phyloP scores from a whole-genome alignment of 1,140 invertebrate genomes.

The Glomeris maerens region DNA sequence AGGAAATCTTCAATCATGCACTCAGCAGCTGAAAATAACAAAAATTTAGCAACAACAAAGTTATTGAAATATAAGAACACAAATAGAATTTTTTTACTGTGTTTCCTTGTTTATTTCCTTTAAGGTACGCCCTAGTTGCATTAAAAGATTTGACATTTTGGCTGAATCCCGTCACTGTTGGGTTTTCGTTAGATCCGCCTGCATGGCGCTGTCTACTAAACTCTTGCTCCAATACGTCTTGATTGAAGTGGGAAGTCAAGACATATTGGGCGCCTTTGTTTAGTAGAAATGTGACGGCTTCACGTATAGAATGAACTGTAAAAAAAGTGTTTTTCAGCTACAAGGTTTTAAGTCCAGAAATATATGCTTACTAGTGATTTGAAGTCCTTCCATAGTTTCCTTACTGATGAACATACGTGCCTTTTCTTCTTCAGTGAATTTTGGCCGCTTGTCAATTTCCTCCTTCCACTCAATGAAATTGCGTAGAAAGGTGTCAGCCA shows the following conservation, averaged over 20 bases:
- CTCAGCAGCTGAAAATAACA: too few relatives aligned
- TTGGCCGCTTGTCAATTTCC: background rate
- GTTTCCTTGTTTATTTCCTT: background rate
- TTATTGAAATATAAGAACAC: too few relatives aligned
- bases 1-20: too few relatives aligned
- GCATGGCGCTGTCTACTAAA: background rate
- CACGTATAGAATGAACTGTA: background rate
- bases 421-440: background rate
- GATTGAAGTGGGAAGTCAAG: background rate
- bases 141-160: background rate
- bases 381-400: conserved; percentile 1
- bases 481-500: background rate
- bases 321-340: background rate
- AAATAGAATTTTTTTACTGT: background rate
- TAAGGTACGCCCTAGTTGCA: background rate
- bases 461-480: conserved; percentile 3
- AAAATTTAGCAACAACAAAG: too few relatives aligned
- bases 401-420: background rate
- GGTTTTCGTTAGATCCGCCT: background rate
- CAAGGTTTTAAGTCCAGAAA: background rate
- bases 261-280: background rate
- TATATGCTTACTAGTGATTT: background rate
- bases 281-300: background rate
- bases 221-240: conserved; percentile 1
- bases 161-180: background rate